Base-by-base conservation (phyloP, 2,113 vertebrate species). In the Sinocyclocheilus rhinocerous region DNA sequence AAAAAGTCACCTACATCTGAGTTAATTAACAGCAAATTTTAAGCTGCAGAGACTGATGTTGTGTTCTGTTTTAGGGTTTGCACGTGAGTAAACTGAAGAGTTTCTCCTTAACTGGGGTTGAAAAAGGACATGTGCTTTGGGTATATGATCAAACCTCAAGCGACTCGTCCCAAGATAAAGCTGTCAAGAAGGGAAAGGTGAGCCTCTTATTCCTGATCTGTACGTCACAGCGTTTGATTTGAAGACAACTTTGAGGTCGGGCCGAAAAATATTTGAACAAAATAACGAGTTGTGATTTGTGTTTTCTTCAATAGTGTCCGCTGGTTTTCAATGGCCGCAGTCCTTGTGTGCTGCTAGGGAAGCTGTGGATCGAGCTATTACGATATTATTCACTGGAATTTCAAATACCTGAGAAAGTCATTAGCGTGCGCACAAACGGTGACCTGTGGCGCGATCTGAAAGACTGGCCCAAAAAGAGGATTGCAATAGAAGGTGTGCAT, bases 311-410 rank as follows among this genome's bases (percentile, higher is more conserved):
- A 13, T 39, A 99, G 98, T 95, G 94, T 86, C 93, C 91, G 42
- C 93, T 99, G 88, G 95, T 95, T 81, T 93, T 96, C 88, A 93
- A 92, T 91, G 89, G 65, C 86, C 93, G 70, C 93, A 95, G 89
- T 92, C 92, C 76, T 55, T 15, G 50, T 79, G 95, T 95, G 89
- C 94, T 95, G 2, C 88, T 98, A 89, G 98, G 98, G 52, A 97
- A 97, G 79, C 91, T 99, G 87, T 99, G 98, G 98, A 90, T 99
- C 93, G 97, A 99, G 92, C 94, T 99, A 80, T 89, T 99, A 77
- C 97, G 96, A 86, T 99, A 99, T 95, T 99, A 99, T 95, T 98
- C 98, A 72, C 95, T 99, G 95, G 98, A 99, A 91, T 99, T 99
- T 92, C 96, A 96, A 89, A 95, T 98, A 91, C 97, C 99, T 88